Percentiles rank a stretch among this genome's conserved stretches.
phyloP scores from a whole-genome alignment of 2,888 invertebrate genomes.

The Lepeophtheirus nordmannii region DNA sequence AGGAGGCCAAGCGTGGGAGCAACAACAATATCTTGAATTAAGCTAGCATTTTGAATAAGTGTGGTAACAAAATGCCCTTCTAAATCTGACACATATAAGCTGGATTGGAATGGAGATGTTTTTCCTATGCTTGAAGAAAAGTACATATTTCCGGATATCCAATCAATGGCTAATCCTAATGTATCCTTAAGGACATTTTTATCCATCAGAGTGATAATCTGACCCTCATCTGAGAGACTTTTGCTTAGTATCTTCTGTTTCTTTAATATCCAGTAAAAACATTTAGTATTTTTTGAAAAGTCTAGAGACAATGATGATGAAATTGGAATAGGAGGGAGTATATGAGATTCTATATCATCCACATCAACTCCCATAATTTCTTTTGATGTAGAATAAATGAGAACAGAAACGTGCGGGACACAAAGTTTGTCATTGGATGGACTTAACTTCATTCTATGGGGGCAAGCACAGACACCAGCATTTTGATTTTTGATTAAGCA shows the following conservation, averaged over 20 bases:
- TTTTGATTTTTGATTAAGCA: conserved; percentile 53
- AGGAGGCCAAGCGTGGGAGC: conserved; percentile 11
- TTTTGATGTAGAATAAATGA: conserved; percentile 55
- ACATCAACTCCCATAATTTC: conserved; percentile 71
- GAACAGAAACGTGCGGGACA: conserved; percentile 57
- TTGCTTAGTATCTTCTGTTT: conserved; percentile 45
- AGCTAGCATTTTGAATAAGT: conserved; percentile 30
- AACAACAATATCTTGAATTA: conserved; percentile 17
- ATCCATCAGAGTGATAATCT: conserved; percentile 4
- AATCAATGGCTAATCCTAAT: conserved; percentile 62
- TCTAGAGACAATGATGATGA: conserved; percentile 54
- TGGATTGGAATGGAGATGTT: neutral
- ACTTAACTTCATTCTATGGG: conserved; percentile 65
- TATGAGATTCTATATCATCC: conserved; percentile 53
- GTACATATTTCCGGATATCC: conserved; percentile 59
- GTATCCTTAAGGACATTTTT: conserved; percentile 41
- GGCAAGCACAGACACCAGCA: conserved; percentile 59
- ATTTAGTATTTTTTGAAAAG: conserved; percentile 40
- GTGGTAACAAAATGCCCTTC: conserved; percentile 52
- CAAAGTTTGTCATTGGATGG: conserved; percentile 47
- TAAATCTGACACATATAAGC: conserved; percentile 53
- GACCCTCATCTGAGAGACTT: conserved; percentile 32
- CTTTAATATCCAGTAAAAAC: conserved; percentile 4
- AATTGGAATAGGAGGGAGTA: conserved; percentile 65
- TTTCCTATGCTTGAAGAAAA: conserved; percentile 42